phyloP scores from a whole-genome alignment of 2,888 invertebrate species.

The Drosophila paranaensis region DNA sequence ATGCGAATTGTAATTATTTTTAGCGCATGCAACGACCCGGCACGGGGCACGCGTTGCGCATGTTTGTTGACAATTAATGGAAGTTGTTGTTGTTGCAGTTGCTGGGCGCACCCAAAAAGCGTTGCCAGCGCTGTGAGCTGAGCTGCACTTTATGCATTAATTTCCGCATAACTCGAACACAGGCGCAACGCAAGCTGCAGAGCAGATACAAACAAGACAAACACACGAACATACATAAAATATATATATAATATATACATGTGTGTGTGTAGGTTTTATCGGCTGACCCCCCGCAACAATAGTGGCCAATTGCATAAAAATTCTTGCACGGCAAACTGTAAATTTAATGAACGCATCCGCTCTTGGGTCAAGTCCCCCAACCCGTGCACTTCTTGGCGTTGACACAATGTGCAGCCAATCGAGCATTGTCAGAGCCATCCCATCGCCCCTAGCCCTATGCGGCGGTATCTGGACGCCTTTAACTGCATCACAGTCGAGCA shows the following conservation, averaged over 20 bases:
- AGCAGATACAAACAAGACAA: background rate
- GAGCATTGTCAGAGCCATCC: constrained; percentile 26
- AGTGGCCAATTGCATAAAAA: constrained; percentile 50
- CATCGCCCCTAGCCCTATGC: background rate
- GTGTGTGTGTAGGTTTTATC: constrained; percentile 2
- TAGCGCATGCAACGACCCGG: constrained; percentile 65
- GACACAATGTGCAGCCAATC: constrained; percentile 54
- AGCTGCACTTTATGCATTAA: constrained; percentile 63
- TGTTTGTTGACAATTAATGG: constrained; percentile 78
- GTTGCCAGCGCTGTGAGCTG: constrained; percentile 19
- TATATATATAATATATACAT: background rate
- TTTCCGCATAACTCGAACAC: constrained; percentile 66
- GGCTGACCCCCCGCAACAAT: constrained; percentile 19
- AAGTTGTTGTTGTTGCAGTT: constrained; percentile 28
- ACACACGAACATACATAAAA: constrained; percentile 2
- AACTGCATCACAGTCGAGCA: background rate
- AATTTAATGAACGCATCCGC: constrained; percentile 71
- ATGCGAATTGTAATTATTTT: constrained; percentile 72
- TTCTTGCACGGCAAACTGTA: constrained; percentile 66
- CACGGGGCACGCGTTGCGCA: constrained; percentile 61
- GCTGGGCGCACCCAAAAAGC: constrained; percentile 53
- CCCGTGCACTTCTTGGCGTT: constrained; percentile 1
- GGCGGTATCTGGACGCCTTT: background rate
- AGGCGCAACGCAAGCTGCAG: constrained; percentile 14
- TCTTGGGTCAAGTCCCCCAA: constrained; percentile 38